phyloP scores from a whole-genome alignment of 2,797 vertebrate species.

The Tenualosa thibaudeaui region DNA sequence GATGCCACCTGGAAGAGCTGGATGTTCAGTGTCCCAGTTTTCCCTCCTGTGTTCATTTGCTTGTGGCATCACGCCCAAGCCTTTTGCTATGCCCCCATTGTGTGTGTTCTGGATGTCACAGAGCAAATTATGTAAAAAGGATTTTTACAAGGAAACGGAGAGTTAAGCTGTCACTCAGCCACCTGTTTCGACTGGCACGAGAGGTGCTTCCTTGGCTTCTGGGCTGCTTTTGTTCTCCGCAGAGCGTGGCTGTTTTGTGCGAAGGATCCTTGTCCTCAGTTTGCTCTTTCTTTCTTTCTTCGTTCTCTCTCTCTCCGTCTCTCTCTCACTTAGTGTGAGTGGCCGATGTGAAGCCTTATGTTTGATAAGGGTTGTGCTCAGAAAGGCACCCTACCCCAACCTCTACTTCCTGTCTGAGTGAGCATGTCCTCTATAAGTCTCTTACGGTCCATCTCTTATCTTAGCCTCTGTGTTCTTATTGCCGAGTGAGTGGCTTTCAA shows the following conservation, averaged over 20 bases:
- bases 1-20: conserved; percentile 12
- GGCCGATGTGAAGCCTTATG: not conserved
- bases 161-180: conserved; percentile 12
- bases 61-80: not conserved
- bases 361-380: not conserved
- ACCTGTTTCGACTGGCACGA: not conserved
- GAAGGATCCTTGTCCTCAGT: not conserved
- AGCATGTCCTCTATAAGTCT: not conserved
- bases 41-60: not conserved
- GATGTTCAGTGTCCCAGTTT: conserved; percentile 16
- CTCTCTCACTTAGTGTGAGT: not conserved
- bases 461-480: not conserved
- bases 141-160: conserved; percentile 17
- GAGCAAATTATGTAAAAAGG: conserved; percentile 18
- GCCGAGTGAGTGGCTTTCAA: not conserved
- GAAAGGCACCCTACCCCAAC: not conserved
- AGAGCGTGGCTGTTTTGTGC: not conserved
- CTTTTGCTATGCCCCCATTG: not conserved
- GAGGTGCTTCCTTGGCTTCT: not conserved
- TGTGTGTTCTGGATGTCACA: not conserved
- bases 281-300: not conserved
- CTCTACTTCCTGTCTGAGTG: not conserved
- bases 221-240: not conserved
- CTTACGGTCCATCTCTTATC: not conserved
- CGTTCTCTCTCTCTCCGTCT: not conserved